Evolutionary conservation across 1,140 invertebrate genomes (phyloP).

Genomic region (Euglossa dilemma): DNA sequence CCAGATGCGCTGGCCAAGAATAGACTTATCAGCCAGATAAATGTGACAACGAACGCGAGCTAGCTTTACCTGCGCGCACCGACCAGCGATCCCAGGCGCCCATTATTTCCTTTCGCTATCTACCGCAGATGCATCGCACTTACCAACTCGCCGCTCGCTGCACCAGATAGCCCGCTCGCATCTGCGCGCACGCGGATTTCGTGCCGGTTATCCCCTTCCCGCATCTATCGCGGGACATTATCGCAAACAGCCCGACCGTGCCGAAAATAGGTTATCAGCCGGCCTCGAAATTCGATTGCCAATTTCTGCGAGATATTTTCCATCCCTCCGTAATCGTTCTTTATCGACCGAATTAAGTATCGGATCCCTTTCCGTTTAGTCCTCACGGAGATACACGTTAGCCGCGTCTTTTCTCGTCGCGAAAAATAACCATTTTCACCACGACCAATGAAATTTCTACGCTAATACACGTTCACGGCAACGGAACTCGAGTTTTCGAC

Average conservation of each 20-base stretch:
- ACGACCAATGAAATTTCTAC: too few species aligned
- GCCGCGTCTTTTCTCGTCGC: too few species aligned
- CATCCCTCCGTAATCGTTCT: neutral
- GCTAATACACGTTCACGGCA: too few species aligned
- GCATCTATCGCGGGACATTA: constrained; percentile 38
- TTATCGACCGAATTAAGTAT: too few species aligned
- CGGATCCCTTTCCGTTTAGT: too few species aligned
- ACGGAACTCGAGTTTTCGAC: too few species aligned
- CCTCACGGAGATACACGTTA: too few species aligned
- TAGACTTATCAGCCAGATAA: constrained; percentile 61
- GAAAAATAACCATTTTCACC: too few species aligned
- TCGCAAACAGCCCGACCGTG: constrained; percentile 27
- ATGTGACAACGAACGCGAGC: constrained; percentile 57
- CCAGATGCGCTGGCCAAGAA: constrained; percentile 47
- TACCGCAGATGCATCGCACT: constrained; percentile 54
- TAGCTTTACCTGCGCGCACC: constrained; percentile 41
- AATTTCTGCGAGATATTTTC: neutral
- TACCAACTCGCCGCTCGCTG: constrained; percentile 52
- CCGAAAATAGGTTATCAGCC: constrained; percentile 41
- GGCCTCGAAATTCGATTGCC: constrained; percentile 31
- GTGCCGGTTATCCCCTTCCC: constrained; percentile 31
- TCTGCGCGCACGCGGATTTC: constrained; percentile 43
- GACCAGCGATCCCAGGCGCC: constrained; percentile 47
- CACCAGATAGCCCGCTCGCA: constrained; percentile 37
- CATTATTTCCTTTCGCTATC: constrained; percentile 61